These are phyloP conservation scores for Pitangus sulphuratus DNA, from an alignment of 2,797 vertebrate genomes.

Conservation along the genomic window DNA sequence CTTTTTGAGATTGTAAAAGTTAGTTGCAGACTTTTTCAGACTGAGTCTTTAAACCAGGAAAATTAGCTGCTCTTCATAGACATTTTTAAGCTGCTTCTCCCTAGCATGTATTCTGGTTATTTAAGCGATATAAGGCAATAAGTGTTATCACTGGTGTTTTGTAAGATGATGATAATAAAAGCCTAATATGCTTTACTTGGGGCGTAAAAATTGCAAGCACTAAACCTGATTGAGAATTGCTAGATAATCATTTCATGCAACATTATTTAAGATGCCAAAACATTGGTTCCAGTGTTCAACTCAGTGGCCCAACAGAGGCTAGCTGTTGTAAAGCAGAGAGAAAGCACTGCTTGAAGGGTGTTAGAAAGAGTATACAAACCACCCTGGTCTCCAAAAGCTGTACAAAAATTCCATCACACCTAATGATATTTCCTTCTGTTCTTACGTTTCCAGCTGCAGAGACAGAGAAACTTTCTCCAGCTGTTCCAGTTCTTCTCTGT, in stretches of 20 bases:
- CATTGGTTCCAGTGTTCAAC: not conserved
- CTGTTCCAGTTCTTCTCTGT: not conserved
- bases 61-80: not conserved
- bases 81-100: not conserved
- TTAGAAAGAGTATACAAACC: not conserved
- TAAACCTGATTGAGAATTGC: not conserved
- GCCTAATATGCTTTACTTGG: not conserved
- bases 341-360: not conserved
- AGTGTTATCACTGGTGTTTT: not conserved
- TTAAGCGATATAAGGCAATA: not conserved
- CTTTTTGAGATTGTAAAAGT: not conserved
- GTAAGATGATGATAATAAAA: not conserved
- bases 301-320: not conserved
- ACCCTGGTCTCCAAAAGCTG: not conserved
- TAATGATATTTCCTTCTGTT: not conserved
- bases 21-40: not conserved
- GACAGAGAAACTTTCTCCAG: not conserved
- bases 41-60: not conserved
- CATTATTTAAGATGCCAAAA: not conserved
- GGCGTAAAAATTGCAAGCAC: not conserved
- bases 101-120: not conserved
- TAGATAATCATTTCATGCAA: not conserved
- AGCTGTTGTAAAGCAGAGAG: not conserved
- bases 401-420: not conserved
- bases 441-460: not conserved